These are phyloP conservation scores for Junco hyemalis DNA, from an alignment of 2,113 vertebrate species.

Conservation along the genomic window DNA sequence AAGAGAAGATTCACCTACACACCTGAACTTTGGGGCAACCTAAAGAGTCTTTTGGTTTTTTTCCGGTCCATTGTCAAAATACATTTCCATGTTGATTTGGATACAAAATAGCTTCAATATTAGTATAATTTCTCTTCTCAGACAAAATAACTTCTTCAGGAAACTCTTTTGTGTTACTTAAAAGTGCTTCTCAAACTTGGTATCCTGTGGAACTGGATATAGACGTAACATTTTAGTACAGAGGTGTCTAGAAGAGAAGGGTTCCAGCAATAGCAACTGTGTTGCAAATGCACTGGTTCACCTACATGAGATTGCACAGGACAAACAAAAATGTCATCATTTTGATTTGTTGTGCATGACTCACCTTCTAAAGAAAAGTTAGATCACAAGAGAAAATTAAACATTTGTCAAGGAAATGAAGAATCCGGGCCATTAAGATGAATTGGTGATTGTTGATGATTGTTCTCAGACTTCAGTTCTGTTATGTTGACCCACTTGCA, in stretches of 20 bases:
- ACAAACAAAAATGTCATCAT: neutral
- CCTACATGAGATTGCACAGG: neutral
- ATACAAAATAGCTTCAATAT: neutral
- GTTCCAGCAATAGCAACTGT: neutral
- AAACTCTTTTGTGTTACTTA: neutral
- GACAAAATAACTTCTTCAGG: neutral
- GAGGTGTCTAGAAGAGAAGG: neutral
- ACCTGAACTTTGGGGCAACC: neutral
- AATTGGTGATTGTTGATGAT: neutral
- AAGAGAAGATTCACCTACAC: neutral
- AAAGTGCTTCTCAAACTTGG: neutral
- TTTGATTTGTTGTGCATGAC: neutral
- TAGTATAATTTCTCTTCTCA: neutral
- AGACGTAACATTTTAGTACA: neutral
- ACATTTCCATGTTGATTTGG: neutral
- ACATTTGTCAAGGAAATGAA: neutral
- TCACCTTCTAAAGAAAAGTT: neutral
- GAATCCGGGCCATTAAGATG: neutral
- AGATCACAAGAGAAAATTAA: conserved; percentile 11
- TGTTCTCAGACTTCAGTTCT: neutral
- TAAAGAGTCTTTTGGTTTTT: neutral
- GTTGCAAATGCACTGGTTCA: neutral
- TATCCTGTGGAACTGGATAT: neutral
- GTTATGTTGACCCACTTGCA: neutral
- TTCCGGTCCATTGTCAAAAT: neutral